phyloP scores from a whole-genome alignment of 2,797 vertebrate species.

The Crenuchus spilurus region DNA sequence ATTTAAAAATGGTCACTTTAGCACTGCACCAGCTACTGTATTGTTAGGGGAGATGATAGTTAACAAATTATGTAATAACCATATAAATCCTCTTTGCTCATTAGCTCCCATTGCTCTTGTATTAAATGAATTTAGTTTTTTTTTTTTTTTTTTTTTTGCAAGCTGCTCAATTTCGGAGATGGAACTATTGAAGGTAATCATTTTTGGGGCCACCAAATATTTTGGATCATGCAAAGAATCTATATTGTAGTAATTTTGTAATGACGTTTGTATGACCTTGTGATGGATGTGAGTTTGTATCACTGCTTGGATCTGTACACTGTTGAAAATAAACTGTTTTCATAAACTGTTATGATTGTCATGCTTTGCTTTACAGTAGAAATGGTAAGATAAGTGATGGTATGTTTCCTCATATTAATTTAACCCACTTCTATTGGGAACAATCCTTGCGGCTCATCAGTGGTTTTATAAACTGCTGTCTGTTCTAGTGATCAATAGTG shows the following conservation, averaged over 20 bases:
- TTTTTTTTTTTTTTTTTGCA: conserved; percentile 90
- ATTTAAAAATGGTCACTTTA: conserved; percentile 82
- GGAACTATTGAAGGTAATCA: conserved; percentile 71
- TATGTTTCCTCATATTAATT: no score
- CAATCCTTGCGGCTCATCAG: no score
- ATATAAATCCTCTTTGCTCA: conserved; percentile 39
- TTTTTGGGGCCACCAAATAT: conserved; percentile 98
- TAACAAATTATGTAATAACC: conserved; percentile 18
- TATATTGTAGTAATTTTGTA: conserved; percentile 99
- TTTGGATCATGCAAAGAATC: conserved; percentile 99
- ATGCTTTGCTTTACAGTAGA: not conserved
- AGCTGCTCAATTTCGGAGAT: conserved; percentile 94
- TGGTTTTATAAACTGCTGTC: no score
- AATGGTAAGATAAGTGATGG: no score
- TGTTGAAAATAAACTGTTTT: conserved; percentile 98
- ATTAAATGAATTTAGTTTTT: conserved; percentile 68
- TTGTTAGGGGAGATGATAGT: conserved; percentile 46
- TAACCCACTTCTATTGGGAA: no score
- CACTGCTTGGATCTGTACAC: conserved; percentile 98
- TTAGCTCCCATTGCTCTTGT: conserved; percentile 67
- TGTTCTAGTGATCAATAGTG: no score
- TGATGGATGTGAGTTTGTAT: conserved; percentile 97
- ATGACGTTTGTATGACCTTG: conserved; percentile 98
- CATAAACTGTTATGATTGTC: conserved; percentile 72
- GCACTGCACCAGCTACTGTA: conserved; percentile 80